Evolutionary conservation across 2,113 vertebrate species (phyloP), one percentile per base, ranked within the genome.

Genomic region (Pterocles orientalis): DNA sequence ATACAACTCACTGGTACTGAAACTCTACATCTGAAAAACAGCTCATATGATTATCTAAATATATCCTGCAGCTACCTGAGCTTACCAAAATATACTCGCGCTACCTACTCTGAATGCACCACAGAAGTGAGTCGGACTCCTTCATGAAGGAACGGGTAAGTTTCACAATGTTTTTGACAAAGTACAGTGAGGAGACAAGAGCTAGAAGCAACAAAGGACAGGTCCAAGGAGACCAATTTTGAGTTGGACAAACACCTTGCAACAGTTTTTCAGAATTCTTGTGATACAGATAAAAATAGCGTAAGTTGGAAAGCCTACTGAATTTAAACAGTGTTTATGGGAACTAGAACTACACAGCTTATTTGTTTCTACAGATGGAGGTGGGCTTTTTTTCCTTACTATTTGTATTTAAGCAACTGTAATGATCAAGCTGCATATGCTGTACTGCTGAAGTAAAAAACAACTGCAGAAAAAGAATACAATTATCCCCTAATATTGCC

Each of bases 31-130:
- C 33, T 60, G n/a, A 69, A 76, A 29, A 64, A 15, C 6, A 17
- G 48, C 70, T 47, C n/a, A 57, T 31, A 11, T 20, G 25, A 83
- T 20, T 14, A 64, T 8, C 12, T 18, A 12, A 45, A 14, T 1
- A 0, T 2, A 41, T 3, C 34, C 62, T 48, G n/a, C 70, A 54
- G 54, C n/a, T 28, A 53, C 21, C 3, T 4, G 1, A 61, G 29
- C 45, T 85, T 61, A 34, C 19, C 29, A 19, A 72, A n/a, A 64
- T 14, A 58, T 0, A 17, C 9, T 10, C 39, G 18, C 0, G 0
- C 16, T 29, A 28, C 61, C 28, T 18, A 8, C 48, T 54, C 43
- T 28, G 62, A 86, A 58, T 0, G 2, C 24, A 28, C 7, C 43
- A 45, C 56, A 21, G 26, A 64, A 28, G 14, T 0, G 10, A 60